phyloP scores from a whole-genome alignment of 2,113 vertebrate genomes.

The Ellobius talpinus region DNA sequence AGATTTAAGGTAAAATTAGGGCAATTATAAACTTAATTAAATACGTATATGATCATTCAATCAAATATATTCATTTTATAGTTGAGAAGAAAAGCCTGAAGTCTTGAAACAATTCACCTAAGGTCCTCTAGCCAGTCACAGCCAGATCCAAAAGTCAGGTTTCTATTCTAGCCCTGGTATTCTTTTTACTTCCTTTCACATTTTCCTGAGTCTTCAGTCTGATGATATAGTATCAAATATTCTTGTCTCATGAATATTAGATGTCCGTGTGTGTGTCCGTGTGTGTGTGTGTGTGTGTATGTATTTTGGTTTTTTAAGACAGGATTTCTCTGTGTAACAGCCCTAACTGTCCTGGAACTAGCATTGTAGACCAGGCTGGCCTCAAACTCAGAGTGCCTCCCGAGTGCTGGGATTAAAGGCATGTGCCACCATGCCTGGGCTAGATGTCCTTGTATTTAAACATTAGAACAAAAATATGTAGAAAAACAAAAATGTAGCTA shows the following conservation, averaged over 20 bases:
- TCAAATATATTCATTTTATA: constrained; percentile 56
- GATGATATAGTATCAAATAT: constrained; percentile 50
- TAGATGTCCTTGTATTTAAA: constrained; percentile 30
- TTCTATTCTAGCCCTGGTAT: constrained; percentile 19
- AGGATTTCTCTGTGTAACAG: too few relatives aligned
- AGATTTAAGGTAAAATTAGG: constrained; percentile 51
- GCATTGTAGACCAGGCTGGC: too few relatives aligned
- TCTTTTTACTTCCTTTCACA: constrained; percentile 56
- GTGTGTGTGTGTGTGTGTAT: too few relatives aligned
- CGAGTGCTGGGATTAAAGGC: too few relatives aligned
- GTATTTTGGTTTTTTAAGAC: too few relatives aligned
- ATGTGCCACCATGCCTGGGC: too few relatives aligned
- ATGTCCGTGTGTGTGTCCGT: background rate
- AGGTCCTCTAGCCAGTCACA: background rate
- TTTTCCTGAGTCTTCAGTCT: constrained; percentile 44
- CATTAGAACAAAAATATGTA: constrained; percentile 28
- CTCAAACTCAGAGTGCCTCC: too few relatives aligned
- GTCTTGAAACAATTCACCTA: constrained; percentile 13
- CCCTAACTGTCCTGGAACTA: too few relatives aligned
- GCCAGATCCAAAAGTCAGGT: constrained; percentile 33
- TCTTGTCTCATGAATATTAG: constrained; percentile 45
- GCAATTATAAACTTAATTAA: constrained; percentile 47
- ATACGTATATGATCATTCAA: constrained; percentile 35
- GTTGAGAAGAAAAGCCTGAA: constrained; percentile 28
- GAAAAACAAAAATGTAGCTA: constrained; percentile 3